Conservation (phyloP, 2,113 vertebrate genomes). For the Platycercus adscitus region DNA sequence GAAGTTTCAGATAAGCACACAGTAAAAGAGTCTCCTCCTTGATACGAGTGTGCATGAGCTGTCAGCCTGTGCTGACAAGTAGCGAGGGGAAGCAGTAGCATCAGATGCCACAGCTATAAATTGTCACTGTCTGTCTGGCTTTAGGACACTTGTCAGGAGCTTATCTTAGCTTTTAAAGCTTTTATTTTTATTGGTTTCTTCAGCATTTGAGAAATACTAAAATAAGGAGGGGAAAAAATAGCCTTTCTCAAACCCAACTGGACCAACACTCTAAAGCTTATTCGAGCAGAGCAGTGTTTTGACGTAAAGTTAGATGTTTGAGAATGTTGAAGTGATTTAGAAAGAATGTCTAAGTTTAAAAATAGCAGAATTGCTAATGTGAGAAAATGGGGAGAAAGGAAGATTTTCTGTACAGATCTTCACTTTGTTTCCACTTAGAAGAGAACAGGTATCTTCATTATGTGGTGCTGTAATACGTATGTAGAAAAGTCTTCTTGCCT, state of each 20-base stretch:
- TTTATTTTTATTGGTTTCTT: not conserved
- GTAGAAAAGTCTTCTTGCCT: not conserved
- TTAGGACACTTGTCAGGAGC: not conserved
- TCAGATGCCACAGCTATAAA: not conserved
- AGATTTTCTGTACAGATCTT: not conserved
- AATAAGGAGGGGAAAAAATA: not conserved
- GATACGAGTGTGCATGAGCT: fast-evolving
- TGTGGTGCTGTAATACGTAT: not conserved
- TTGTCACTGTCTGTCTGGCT: not conserved
- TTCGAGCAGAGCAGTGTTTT: not conserved
- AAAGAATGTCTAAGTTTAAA: not conserved
- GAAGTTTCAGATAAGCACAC: not conserved
- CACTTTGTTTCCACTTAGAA: not conserved
- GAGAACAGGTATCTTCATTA: not conserved
- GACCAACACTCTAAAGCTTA: not conserved
- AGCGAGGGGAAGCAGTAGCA: not conserved
- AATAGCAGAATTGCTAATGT: not conserved
- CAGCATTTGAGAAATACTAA: not conserved
- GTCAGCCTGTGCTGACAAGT: fast-evolving
- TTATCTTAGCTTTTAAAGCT: not conserved
- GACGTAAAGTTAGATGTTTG: not conserved
- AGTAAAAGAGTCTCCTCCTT: not conserved
- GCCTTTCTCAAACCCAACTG: not conserved
- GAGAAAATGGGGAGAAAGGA: not conserved
- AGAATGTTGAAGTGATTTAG: not conserved